phyloP scores from a whole-genome alignment of 64 coral and sea anemone genomes.

The Pachyseris speciosa region DNA sequence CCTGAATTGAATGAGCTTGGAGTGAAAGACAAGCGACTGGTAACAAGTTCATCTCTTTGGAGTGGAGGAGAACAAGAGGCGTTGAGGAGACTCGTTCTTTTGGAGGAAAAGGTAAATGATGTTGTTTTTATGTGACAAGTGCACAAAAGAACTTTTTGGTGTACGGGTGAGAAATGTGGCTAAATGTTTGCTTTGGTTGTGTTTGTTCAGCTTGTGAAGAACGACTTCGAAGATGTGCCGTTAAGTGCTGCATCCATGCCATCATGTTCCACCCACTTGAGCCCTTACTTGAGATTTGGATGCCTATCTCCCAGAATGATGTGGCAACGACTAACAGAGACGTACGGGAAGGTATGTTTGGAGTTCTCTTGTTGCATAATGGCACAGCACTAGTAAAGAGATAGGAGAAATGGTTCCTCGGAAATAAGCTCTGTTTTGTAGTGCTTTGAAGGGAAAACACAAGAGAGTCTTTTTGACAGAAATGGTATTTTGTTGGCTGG shows the following conservation, averaged over 20 bases:
- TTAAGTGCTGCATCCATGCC: conserved; percentile 14
- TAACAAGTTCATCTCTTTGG: background rate
- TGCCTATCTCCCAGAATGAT: conserved; percentile 55
- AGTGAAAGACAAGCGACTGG: conserved; percentile 21
- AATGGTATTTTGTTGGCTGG: too few relatives aligned
- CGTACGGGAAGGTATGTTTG: conserved; percentile 33
- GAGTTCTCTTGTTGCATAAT: background rate
- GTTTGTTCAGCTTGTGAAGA: conserved; percentile 6
- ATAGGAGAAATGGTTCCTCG: too few relatives aligned
- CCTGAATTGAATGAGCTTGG: conserved; percentile 45
- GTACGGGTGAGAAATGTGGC: background rate
- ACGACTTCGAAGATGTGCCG: conserved; percentile 11
- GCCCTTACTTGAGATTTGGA: conserved; percentile 60
- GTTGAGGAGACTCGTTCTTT: conserved; percentile 1
- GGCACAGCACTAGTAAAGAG: too few relatives aligned
- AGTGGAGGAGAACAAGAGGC: conserved; percentile 56
- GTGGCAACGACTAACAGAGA: background rate
- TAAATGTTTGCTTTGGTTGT: background rate
- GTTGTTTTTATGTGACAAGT: background rate
- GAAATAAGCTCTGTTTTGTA: too few relatives aligned
- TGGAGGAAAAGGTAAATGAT: background rate
- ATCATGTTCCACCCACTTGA: conserved; percentile 12
- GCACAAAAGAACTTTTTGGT: background rate
- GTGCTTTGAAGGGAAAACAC: too few relatives aligned
- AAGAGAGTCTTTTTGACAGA: too few relatives aligned